Evolutionary conservation across 1,140 invertebrate species (phyloP), one percentile per base, ranked within the genome.

Genomic region (Drosophila hydei): DNA sequence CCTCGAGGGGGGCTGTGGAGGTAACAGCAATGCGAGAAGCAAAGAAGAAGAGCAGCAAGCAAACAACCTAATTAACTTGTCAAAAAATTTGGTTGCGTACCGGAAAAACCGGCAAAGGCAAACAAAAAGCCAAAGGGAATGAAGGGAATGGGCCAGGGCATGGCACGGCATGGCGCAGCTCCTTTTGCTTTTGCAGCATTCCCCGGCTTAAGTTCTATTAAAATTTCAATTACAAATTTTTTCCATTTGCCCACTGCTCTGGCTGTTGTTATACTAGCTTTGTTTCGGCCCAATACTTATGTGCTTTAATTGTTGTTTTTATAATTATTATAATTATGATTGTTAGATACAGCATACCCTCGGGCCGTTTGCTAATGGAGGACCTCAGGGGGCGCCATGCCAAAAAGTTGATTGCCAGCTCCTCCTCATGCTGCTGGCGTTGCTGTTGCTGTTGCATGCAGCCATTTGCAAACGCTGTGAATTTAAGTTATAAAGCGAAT

Each of bases 321-420:
- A 81, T 81, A 77, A 81, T 81, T 81, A 81, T 81, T 68, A 81
- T 81, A 81, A 81, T 81, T 81, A 81, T 70, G 78, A 76, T 64
- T 80, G 68, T 75, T 42, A 80, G 72, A 48, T 38, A 68, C 38
- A 62, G 54, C 33, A 30, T 25, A 40, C 43, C 77, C 43, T 11
- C 30, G 51, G 71, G 60, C 25, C 14, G n/a, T 45, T 54, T 16
- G 47, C 38, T 54, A 63, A 63, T 63, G 60, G 60, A 11, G 6
- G 3, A 16, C 45, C 21, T 14, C 45, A 38, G 58, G 43, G 45
- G 42, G n/a, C 38, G n/a, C 6, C 55, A 30, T 11, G 27, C 30
- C 21, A 42, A 52, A 62, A 62, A 62, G 60, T 52, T 62, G 48
- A 38, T 52, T 62, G 19, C 25, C n/a, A 12, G 45, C 19, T 47